Conservation (phyloP, 2,888 invertebrate genomes). For the Agonopterix subpropinquella region DNA sequence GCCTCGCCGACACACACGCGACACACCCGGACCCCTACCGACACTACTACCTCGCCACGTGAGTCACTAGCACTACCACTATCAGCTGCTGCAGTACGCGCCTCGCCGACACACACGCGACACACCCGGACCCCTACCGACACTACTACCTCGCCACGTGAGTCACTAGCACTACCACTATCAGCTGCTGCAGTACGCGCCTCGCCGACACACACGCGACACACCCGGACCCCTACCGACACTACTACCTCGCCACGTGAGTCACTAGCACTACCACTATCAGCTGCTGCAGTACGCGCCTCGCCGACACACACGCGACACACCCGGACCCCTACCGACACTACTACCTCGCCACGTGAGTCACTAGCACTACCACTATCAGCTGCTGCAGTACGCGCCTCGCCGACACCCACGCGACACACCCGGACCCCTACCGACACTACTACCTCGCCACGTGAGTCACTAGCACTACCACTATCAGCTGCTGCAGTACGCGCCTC, state of each 20-base stretch:
- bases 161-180: slow-evolving; percentile 18
- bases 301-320: slow-evolving; percentile 22
- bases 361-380: slow-evolving; percentile 8
- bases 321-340: slow-evolving; percentile 32
- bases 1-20: slow-evolving; percentile 22
- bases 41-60: slow-evolving; percentile 52
- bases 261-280: slow-evolving; percentile 15
- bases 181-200: slow-evolving; percentile 42
- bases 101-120: slow-evolving; percentile 22
- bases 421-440: slow-evolving; percentile 32
- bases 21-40: slow-evolving; percentile 28
- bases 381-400: slow-evolving; percentile 41
- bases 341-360: slow-evolving; percentile 52
- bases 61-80: slow-evolving; percentile 18
- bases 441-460: slow-evolving; percentile 55
- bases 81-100: slow-evolving; percentile 42
- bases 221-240: slow-evolving; percentile 29
- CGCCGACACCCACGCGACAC: slow-evolving; percentile 19
- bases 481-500: slow-evolving; percentile 40
- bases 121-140: slow-evolving; percentile 28
- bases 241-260: slow-evolving; percentile 52
- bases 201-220: slow-evolving; percentile 22
- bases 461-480: too few relatives aligned
- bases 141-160: slow-evolving; percentile 52
- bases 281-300: slow-evolving; percentile 40